Conservation (phyloP, 2,113 vertebrate genomes). For the Siniperca knerii region DNA sequence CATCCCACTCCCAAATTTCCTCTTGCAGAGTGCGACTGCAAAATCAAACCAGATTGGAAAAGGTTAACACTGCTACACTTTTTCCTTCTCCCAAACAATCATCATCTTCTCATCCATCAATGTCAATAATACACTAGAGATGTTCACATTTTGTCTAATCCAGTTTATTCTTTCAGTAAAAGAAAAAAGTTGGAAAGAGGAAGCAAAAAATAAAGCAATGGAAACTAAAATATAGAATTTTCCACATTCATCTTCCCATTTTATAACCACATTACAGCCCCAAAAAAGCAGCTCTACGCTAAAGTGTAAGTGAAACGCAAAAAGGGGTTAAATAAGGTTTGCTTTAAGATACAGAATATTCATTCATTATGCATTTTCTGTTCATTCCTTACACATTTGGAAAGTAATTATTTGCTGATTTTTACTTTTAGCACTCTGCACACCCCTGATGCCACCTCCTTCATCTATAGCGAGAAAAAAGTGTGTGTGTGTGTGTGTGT, state of each 20-base stretch:
- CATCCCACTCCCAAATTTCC: background rate
- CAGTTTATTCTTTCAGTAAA: slow-evolving; percentile 95
- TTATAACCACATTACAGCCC: slow-evolving; percentile 86
- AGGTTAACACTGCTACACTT: background rate
- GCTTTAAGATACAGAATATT: slow-evolving; percentile 93
- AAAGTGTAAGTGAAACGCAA: slow-evolving; percentile 94
- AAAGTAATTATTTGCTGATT: slow-evolving; percentile 68
- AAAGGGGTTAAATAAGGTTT: slow-evolving; percentile 96
- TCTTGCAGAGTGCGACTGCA: background rate
- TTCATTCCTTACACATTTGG: slow-evolving; percentile 79
- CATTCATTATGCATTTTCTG: slow-evolving; percentile 79
- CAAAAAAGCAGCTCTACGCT: slow-evolving; percentile 93
- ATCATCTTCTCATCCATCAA: background rate
- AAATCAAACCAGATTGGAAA: background rate
- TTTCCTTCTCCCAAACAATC: background rate
- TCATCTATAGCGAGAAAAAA: slow-evolving; percentile 43
- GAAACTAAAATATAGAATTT: slow-evolving; percentile 84
- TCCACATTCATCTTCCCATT: slow-evolving; percentile 67
- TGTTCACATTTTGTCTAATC: slow-evolving; percentile 86
- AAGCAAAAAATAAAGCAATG: slow-evolving; percentile 64
- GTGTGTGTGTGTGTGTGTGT: background rate
- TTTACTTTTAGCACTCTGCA: slow-evolving; percentile 42
- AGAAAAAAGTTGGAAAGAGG: slow-evolving; percentile 81
- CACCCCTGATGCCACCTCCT: slow-evolving; percentile 18
- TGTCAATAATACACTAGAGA: slow-evolving; percentile 61